A percentile compares a stretch with the other conserved stretches of the same genome.
Evolutionary conservation across 1,140 invertebrate species (phyloP).

Genomic region (Drosophila grimshawi): DNA sequence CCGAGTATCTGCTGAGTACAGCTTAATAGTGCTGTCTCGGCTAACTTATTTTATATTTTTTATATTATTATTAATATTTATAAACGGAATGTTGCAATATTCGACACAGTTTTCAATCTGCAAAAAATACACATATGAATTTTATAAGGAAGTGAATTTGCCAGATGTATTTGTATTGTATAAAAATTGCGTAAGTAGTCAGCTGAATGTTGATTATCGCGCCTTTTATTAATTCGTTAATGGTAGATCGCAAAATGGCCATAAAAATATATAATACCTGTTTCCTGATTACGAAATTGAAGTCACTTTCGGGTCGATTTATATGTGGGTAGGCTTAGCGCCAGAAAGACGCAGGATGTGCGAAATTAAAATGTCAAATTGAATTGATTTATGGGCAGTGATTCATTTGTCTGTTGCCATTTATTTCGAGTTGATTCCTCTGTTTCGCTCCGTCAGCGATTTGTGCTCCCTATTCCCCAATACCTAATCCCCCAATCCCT

Average conservation of each 20-base stretch:
- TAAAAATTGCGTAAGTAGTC: too few relatives aligned
- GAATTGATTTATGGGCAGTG: conserved; percentile 72
- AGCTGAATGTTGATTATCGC: not conserved
- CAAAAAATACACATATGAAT: too few relatives aligned
- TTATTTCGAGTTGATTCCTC: conserved; percentile 29
- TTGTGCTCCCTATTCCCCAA: not conserved
- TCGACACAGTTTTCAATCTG: too few relatives aligned
- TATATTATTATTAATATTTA: too few relatives aligned
- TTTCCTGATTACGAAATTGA: conserved; percentile 7
- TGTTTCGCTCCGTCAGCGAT: conserved; percentile 28
- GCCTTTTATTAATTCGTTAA: not conserved
- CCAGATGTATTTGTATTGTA: too few relatives aligned
- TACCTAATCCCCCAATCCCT: too few relatives aligned
- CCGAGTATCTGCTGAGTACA: too few relatives aligned
- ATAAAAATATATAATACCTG: not conserved
- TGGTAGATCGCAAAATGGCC: not conserved
- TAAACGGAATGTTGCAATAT: too few relatives aligned
- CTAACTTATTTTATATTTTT: too few relatives aligned
- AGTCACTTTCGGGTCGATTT: conserved; percentile 10
- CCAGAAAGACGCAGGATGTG: conserved; percentile 11
- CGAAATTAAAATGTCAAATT: conserved; percentile 72
- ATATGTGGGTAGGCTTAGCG: not conserved
- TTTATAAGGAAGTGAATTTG: too few relatives aligned
- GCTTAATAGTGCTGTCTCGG: too few relatives aligned
- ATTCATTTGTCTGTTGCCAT: conserved; percentile 56